Percentiles rank a stretch among this genome's conserved stretches.
These are phyloP conservation scores for Vulpes lagopus DNA, from an alignment of 2,113 vertebrate species.

Conservation along the genomic window DNA sequence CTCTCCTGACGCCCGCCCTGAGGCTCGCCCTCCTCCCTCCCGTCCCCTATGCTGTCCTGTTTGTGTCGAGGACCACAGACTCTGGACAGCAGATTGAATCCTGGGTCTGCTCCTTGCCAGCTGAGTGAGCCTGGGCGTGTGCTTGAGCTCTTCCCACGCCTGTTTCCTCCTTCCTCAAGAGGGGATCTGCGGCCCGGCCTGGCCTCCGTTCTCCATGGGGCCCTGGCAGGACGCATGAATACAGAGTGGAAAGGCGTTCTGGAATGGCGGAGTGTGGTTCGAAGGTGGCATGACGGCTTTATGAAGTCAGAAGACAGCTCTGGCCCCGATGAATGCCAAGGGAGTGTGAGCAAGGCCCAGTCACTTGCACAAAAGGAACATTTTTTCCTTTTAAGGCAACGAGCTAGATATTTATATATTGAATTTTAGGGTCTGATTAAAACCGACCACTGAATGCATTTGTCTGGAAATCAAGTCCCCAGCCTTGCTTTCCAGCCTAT, in stretches of 20 bases:
- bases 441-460: neutral
- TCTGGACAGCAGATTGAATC: neutral
- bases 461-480: conserved; percentile 21
- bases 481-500: neutral
- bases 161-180: neutral
- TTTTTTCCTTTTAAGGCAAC: conserved; percentile 75
- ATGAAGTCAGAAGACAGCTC: conserved; percentile 54
- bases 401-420: conserved; percentile 36
- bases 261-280: neutral
- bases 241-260: neutral
- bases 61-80: neutral
- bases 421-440: conserved; percentile 70
- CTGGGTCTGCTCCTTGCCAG: neutral
- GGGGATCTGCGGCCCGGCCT: neutral
- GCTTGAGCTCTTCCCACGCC: neutral
- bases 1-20: rapidly evolving
- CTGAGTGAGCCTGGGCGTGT: neutral
- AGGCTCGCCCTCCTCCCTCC: neutral
- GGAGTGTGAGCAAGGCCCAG: neutral
- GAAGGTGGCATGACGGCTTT: neutral
- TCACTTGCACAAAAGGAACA: conserved; percentile 6
- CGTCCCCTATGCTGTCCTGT: neutral
- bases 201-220: neutral
- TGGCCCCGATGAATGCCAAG: neutral
- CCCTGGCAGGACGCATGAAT: neutral